These are phyloP conservation scores for Netelia fuscicornis DNA, from an alignment of 2,888 invertebrate genomes.

Conservation along the genomic window DNA sequence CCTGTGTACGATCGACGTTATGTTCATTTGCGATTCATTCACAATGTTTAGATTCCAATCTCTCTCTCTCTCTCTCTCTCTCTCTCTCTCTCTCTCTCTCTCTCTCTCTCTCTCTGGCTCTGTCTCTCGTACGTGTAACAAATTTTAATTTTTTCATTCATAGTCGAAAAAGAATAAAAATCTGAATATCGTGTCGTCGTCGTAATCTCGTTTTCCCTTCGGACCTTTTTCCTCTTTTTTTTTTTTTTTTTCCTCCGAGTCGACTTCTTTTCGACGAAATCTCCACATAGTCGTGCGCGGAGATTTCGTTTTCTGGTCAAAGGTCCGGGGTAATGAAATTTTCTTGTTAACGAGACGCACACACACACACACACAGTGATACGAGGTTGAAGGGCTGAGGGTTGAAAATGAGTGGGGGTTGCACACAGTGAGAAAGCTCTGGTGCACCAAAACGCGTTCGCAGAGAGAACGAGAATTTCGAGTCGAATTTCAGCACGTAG, in stretches of 20 bases:
- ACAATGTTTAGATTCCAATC: neutral
- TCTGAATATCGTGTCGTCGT: no score
- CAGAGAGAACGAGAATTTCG: constrained; percentile 3
- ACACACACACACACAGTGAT: neutral
- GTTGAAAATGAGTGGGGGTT: no score
- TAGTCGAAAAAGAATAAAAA: no score
- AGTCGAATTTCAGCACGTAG: constrained; percentile 1
- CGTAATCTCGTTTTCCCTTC: no score
- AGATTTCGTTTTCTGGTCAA: constrained; percentile 22
- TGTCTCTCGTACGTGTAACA: no score
- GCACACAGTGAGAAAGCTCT: neutral
- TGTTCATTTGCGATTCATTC: neutral
- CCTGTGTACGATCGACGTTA: neutral
- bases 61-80: neutral
- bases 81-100: neutral
- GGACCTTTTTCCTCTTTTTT: neutral
- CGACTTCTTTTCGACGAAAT: neutral
- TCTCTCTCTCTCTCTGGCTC: neutral
- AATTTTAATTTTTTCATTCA: no score
- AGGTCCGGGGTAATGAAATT: constrained; percentile 51
- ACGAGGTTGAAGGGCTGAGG: no score
- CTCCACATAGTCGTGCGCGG: no score
- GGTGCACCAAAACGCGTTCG: neutral
- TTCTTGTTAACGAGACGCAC: constrained; percentile 44
- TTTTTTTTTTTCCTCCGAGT: neutral